phyloP scores from a whole-genome alignment of 2,113 vertebrate genomes.

The Mus musculus region GRCm39 chr1:63434001-63434500 shows the following conservation, averaged over 20 bases:
- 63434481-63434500: background rate
- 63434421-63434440: conserved; percentile 2
- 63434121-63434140: background rate
- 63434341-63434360: background rate
- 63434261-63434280: background rate
- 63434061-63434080: background rate
- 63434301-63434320: background rate
- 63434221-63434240: background rate
- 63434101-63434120: background rate
- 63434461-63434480: background rate
- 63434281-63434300: background rate
- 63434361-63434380: background rate
- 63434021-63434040: background rate
- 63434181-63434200: background rate
- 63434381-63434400: background rate
- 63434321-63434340: conserved; percentile 3
- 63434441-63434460: background rate
- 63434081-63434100: background rate
- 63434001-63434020: background rate
- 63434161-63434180: background rate
- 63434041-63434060: background rate
- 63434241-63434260: background rate
- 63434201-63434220: background rate
- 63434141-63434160: background rate
- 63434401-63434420: background rate